Evolutionary conservation across 2,888 invertebrate species (phyloP), one percentile per base, ranked within the genome.

Genomic region (Tridacna crocea): DNA sequence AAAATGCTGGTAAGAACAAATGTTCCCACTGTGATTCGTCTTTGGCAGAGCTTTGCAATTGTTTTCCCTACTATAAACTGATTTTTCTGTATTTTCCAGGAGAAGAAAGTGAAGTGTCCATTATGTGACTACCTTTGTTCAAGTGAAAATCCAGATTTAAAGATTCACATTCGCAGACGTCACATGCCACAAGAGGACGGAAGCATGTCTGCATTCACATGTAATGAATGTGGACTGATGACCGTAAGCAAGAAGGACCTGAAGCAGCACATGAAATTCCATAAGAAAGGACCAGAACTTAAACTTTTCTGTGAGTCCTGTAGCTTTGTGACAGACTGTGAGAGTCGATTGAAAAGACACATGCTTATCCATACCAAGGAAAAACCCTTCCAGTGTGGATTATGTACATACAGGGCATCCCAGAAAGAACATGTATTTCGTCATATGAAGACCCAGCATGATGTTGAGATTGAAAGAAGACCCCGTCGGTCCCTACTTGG

Each of bases 261-360:
- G n/a, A 90, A 90, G 73, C 93, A 94, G 73, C 94, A 94, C 79
- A 85, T 90, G 88, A 94, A 94, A 87, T 93, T 94, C 80, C 94
- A 94, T 84, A 89, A 85, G 78, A 85, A 88, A 22, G 93, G 92
- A 10, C 93, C 93, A 2, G 94, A 94, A 79, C 82, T 94, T 66
- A 94, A 94, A 78, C 87, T 94, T 10, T 94, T 92, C 84, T 94
- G 94, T 84, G 92, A 93, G 55, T 84, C 89, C 72, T 94, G 94
- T 80, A 92, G 92, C 77, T 94, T 93, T 90, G 93, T 94, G 24
- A 93, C 94, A 10, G 93, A 93, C 85, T 93, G 93, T 77, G 90
- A 91, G 75, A 94, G 94, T 78, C 90, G 94, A n/a, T 82, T 94
- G 58, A 87, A 88, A n/a, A 89, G 94, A 1, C 94, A 93, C 79